phyloP scores from a whole-genome alignment of 2,888 invertebrate species.

The Metellina segmentata region DNA sequence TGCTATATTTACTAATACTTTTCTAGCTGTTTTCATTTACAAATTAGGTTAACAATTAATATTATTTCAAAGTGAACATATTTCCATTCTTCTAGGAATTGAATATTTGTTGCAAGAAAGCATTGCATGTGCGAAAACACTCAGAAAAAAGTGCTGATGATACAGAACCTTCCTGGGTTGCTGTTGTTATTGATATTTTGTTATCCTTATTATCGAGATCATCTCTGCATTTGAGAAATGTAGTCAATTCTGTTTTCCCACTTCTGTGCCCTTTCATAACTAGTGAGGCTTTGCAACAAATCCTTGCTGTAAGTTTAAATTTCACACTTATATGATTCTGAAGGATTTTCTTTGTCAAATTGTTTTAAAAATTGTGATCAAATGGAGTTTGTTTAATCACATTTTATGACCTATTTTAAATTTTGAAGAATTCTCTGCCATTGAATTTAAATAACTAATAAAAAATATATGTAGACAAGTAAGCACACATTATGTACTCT shows the following conservation, averaged over 20 bases:
- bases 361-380: background rate
- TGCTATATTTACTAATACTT: too few species aligned
- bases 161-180: constrained; percentile 74
- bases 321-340: background rate
- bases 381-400: background rate
- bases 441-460: too few species aligned
- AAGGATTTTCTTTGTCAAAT: background rate
- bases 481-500: too few species aligned
- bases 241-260: constrained; percentile 71
- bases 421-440: too few species aligned
- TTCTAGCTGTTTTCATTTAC: too few species aligned
- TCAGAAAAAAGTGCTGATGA: background rate
- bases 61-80: background rate
- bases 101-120: constrained; percentile 75
- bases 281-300: constrained; percentile 71
- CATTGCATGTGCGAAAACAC: constrained; percentile 59
- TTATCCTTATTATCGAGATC: constrained; percentile 73
- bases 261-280: constrained; percentile 73
- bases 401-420: background rate
- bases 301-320: constrained; percentile 72
- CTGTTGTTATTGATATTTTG: constrained; percentile 77
- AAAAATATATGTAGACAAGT: too few species aligned
- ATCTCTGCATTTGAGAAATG: constrained; percentile 60
- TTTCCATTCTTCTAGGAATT: constrained; percentile 71
- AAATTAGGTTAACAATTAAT: too few species aligned